Percentiles rank a stretch among this genome's conserved stretches.
phyloP scores from a whole-genome alignment of 2,888 invertebrate genomes.

The Dolichomitus sp. region DNA sequence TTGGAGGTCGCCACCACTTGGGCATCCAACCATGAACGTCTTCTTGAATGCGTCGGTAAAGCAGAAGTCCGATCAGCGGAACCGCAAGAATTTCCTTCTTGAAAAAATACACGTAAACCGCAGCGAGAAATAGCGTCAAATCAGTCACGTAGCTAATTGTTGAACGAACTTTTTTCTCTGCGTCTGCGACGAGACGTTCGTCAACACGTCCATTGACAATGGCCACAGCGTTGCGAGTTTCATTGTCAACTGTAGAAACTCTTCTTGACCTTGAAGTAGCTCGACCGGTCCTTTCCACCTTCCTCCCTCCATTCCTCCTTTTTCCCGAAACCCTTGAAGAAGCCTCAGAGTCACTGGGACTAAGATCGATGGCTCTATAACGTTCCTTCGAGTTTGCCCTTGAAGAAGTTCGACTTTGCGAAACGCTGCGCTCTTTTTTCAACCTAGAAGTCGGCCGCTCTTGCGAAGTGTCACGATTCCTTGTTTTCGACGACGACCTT shows the following conservation, averaged over 20 bases:
- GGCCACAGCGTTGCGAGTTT: slow-evolving; percentile 57
- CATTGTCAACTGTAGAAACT: slow-evolving; percentile 54
- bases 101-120: slow-evolving; percentile 94
- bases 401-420: slow-evolving; percentile 74
- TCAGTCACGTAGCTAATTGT: slow-evolving; percentile 92
- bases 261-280: slow-evolving; percentile 56
- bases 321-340: slow-evolving; percentile 56
- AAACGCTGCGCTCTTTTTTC: slow-evolving; percentile 60
- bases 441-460: slow-evolving; percentile 39
- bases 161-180: slow-evolving; percentile 90
- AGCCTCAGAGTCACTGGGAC: slow-evolving; percentile 67
- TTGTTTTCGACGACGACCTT: slow-evolving; percentile 77
- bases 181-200: slow-evolving; percentile 88
- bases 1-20: slow-evolving; percentile 74
- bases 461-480: slow-evolving; percentile 70
- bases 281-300: slow-evolving; percentile 78
- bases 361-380: slow-evolving; percentile 68
- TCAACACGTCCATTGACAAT: slow-evolving; percentile 52
- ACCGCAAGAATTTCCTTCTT: slow-evolving; percentile 93
- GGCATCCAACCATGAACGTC: slow-evolving; percentile 86
- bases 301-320: slow-evolving; percentile 85
- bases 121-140: slow-evolving; percentile 91
- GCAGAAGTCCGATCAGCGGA: slow-evolving; percentile 92
- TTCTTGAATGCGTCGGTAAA: slow-evolving; percentile 92
- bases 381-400: slow-evolving; percentile 81